Conservation (phyloP, 1,140 invertebrate species). For the Lasaia peninsularis region DNA sequence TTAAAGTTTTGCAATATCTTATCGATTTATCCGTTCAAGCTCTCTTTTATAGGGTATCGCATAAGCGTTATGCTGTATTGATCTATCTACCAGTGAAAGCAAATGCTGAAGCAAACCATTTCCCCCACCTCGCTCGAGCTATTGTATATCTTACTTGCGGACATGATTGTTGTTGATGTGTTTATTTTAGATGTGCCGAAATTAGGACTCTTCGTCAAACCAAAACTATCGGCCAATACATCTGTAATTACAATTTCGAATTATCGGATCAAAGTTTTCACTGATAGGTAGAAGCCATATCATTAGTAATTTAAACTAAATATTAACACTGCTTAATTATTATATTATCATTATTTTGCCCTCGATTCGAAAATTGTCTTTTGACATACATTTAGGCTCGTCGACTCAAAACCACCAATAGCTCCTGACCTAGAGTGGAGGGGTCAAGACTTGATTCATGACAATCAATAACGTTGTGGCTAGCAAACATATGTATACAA, state of each 20-base stretch:
- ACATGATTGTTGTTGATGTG: constrained; percentile 30
- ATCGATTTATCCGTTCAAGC: not conserved
- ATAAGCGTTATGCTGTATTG: not conserved
- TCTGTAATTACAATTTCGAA: constrained; percentile 47
- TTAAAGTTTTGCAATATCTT: too few relatives aligned
- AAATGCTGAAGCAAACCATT: constrained; percentile 12
- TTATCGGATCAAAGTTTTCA: constrained; percentile 19
- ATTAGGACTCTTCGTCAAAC: constrained; percentile 47
- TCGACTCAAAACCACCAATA: too few relatives aligned
- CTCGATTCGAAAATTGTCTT: too few relatives aligned
- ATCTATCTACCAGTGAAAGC: constrained; percentile 34
- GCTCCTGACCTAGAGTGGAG: too few relatives aligned
- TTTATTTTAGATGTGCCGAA: constrained; percentile 45
- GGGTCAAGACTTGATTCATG: too few relatives aligned
- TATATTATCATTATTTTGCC: too few relatives aligned
- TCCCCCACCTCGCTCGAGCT: not conserved
- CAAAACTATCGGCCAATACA: constrained; percentile 62
- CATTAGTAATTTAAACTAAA: too few relatives aligned
- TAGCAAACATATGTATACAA: too few relatives aligned
- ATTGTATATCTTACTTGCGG: constrained; percentile 42
- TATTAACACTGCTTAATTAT: too few relatives aligned
- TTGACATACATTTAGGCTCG: too few relatives aligned
- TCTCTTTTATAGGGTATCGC: not conserved
- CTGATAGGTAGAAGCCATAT: constrained; percentile 26
- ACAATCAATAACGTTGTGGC: too few relatives aligned